Evolutionary conservation across 2,888 invertebrate genomes (phyloP).

Genomic region (Melanotus villosus): DNA sequence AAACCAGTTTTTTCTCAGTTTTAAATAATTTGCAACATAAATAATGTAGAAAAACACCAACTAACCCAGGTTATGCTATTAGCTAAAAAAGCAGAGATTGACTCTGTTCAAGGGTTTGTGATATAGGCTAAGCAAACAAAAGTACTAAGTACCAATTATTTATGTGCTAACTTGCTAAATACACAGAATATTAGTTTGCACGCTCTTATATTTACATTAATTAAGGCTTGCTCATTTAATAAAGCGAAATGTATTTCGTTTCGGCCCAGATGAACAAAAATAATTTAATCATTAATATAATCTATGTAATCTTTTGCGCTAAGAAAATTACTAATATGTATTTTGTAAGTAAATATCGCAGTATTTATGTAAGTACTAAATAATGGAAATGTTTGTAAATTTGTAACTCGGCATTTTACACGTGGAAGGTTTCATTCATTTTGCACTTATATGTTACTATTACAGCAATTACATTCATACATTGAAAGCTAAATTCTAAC

Average conservation of each 20-base stretch:
- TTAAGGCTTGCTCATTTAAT: not conserved
- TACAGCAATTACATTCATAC: too few species aligned
- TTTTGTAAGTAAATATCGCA: conserved; percentile 3
- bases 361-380: conserved; percentile 8
- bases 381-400: conserved; percentile 1
- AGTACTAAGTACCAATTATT: conserved; percentile 36
- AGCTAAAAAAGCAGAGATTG: conserved; percentile 42
- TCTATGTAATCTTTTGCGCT: conserved; percentile 4
- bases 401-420: not conserved
- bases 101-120: conserved; percentile 56
- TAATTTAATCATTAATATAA: not conserved
- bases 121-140: conserved; percentile 55
- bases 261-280: too few species aligned
- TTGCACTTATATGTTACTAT: not conserved
- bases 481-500: too few species aligned
- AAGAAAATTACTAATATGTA: not conserved
- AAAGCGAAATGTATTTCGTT: not conserved
- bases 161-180: conserved; percentile 13
- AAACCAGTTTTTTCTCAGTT: too few species aligned
- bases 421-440: not conserved
- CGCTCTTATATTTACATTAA: not conserved
- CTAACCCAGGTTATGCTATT: conserved; percentile 34
- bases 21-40: too few species aligned
- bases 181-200: conserved; percentile 9
- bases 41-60: conserved; percentile 36